A percentile compares a stretch with the other conserved stretches of the same genome.
phyloP scores from a whole-genome alignment of 2,113 vertebrate genomes.

The Haplochromis vanheusdeni region DNA sequence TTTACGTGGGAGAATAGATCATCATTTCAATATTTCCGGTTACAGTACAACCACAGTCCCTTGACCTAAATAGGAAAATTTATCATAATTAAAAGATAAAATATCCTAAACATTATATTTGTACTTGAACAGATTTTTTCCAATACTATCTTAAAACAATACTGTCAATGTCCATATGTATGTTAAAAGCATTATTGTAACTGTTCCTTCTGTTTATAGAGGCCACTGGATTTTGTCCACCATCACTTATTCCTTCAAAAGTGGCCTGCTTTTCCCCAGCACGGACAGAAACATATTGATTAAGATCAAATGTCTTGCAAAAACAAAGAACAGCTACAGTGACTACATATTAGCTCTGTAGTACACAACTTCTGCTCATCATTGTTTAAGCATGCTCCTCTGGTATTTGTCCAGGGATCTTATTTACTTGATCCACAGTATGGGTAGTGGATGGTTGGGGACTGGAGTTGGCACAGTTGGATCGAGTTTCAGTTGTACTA shows the following conservation, averaged over 20 bases:
- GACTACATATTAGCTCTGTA: background rate
- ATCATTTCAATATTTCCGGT: background rate
- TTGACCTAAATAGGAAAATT: background rate
- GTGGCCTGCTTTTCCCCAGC: background rate
- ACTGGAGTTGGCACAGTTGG: slow-evolving; percentile 61
- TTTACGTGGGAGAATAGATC: background rate
- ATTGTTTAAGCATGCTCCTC: slow-evolving; percentile 63
- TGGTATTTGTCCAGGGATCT: slow-evolving; percentile 74
- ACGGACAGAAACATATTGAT: background rate
- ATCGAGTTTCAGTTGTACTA: slow-evolving; percentile 64
- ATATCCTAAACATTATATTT: background rate
- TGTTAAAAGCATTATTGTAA: background rate
- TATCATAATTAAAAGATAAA: background rate
- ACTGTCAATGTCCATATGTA: background rate
- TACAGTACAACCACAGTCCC: background rate
- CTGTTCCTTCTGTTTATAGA: background rate
- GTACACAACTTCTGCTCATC: slow-evolving; percentile 15
- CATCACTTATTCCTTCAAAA: background rate
- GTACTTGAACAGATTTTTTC: background rate
- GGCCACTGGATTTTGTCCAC: background rate
- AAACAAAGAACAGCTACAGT: background rate
- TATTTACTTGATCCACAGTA: slow-evolving; percentile 60
- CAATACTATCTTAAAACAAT: background rate
- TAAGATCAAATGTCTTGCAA: background rate
- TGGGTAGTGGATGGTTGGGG: slow-evolving; percentile 48